Evolutionary conservation across 1,140 invertebrate genomes (phyloP), one percentile per base, ranked within the genome.

Genomic region (Ditylenchus dipsaci): DNA sequence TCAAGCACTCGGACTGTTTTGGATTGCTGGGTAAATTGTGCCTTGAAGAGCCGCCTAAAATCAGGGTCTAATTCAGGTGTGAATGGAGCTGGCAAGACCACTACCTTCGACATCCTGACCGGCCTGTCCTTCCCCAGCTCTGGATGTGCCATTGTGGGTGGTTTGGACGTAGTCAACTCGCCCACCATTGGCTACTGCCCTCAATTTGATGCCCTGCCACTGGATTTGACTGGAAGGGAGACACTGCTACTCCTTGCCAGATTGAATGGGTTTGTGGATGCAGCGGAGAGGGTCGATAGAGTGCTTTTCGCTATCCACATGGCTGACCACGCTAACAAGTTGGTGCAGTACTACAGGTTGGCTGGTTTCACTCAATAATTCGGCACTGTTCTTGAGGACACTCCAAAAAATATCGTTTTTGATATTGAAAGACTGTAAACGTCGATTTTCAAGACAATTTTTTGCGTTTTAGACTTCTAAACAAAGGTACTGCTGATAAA

Each of bases 21-120:
- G 76, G 76, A 30, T 67, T 77, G 33, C 57, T 77, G n/a, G 75
- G 85, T 30, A 79, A 83, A 29, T 30, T 13, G 3, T 33, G 23
- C 17, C 1, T 38, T 11, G 53, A 60, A 65, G 9, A 71, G 0
- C 9, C 0, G n/a, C 57, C n/a, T 65, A 17, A 13, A 47, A 53
- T 7, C 9, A n/a, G n/a, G 33, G 3, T 11, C 0, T 60, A 23
- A 11, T 78, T 19, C 19, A 74, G 73, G 76, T 29, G 77, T 77
- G 1, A 77, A 77, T 47, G 76, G 76, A 15, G 76, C 76, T 30
- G 76, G 76, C 21, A 77, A 77, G 53, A 77, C 76, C 17, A 72
- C 76, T 27, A 78, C 76, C 7, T 77, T 77, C 49, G 63, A 76
- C 63, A 79, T 77, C 42, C 33, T 78, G 9, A 78, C 76, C 23